Percentiles rank a stretch among this genome's conserved stretches.
These are phyloP conservation scores for Aradus depressus DNA, from an alignment of 2,888 invertebrate genomes.

Conservation along the genomic window DNA sequence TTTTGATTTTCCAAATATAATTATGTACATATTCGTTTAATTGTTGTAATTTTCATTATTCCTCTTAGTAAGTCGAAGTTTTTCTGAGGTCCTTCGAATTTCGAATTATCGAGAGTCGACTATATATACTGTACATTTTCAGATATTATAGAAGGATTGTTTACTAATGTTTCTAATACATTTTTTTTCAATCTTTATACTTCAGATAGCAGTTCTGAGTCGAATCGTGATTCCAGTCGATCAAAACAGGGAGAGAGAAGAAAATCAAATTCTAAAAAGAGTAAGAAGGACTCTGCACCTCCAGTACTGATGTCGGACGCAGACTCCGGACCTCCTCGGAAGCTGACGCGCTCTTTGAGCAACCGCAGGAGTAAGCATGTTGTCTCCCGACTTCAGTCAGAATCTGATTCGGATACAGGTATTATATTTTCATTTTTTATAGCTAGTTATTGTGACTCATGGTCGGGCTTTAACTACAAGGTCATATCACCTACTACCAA, in stretches of 20 bases:
- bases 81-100: no score
- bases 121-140: no score
- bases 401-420: slow-evolving; percentile 34
- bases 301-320: slow-evolving; percentile 33
- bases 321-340: slow-evolving; percentile 37
- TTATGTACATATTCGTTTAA: no score
- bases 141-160: no score
- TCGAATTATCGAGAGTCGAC: no score
- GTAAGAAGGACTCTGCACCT: slow-evolving; percentile 27
- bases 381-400: slow-evolving; percentile 29
- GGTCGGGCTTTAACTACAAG: no score
- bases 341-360: slow-evolving; percentile 57
- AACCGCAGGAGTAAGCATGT: slow-evolving; percentile 41
- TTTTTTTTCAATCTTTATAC: not conserved
- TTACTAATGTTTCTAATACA: not conserved
- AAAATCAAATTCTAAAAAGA: slow-evolving; percentile 4
- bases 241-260: slow-evolving; percentile 28
- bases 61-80: no score
- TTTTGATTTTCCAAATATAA: no score
- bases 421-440: no score
- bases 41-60: no score
- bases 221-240: slow-evolving; percentile 31
- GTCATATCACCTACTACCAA: no score
- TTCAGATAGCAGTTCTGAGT: slow-evolving; percentile 32
- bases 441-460: no score